A percentile compares a stretch with the other conserved stretches of the same genome.
phyloP scores from a whole-genome alignment of 2,113 vertebrate genomes.

The Riparia riparia region DNA sequence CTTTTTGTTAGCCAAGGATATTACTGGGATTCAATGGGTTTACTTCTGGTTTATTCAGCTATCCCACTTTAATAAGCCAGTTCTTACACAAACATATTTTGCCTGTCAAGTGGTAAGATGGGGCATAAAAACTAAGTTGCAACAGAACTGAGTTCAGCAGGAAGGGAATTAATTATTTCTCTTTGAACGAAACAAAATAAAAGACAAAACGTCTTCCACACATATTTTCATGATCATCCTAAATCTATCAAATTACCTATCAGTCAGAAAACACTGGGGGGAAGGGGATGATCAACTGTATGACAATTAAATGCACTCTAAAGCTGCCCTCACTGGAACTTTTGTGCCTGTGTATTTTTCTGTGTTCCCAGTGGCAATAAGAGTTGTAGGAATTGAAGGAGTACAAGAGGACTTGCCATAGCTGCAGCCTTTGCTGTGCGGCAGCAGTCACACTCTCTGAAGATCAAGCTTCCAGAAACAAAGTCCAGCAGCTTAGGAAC shows the following conservation, averaged over 20 bases:
- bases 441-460: background rate
- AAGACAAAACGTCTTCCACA: background rate
- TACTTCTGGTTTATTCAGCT: slow-evolving; percentile 48
- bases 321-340: background rate
- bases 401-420: background rate
- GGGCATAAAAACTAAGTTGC: slow-evolving; percentile 45
- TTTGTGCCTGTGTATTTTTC: background rate
- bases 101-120: slow-evolving; percentile 49
- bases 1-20: slow-evolving; percentile 47
- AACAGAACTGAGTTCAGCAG: slow-evolving; percentile 15
- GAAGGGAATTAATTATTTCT: slow-evolving; percentile 20
- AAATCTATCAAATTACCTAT: background rate
- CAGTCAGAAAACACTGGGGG: background rate
- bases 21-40: slow-evolving; percentile 37
- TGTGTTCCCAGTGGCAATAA: background rate
- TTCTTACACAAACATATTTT: slow-evolving; percentile 58
- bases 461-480: fast-evolving
- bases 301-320: background rate
- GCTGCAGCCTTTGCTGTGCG: background rate
- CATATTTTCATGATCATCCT: slow-evolving; percentile 26
- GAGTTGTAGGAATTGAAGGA: background rate
- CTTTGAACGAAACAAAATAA: slow-evolving; percentile 34
- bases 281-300: background rate
- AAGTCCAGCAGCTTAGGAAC: fast-evolving
- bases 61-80: slow-evolving; percentile 52